Conservation (phyloP, 1,140 invertebrate species). For the Xylocopa sonorina region DNA sequence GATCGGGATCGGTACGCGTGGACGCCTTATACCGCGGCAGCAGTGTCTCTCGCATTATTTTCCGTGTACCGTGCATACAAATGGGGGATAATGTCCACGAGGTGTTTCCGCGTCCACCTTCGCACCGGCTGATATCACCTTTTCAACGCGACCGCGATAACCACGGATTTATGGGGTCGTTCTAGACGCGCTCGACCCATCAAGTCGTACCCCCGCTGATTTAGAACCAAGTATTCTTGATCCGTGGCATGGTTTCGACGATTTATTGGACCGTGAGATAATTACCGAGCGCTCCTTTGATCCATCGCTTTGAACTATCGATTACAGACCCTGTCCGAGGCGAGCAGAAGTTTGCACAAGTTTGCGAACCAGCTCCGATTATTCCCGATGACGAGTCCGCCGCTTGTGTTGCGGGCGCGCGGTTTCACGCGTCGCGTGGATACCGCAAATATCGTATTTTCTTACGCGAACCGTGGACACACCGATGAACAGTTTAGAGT, state of each 20-base stretch:
- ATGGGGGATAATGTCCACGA: background rate
- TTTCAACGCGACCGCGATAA: background rate
- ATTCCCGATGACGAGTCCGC: no score
- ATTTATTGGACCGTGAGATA: no score
- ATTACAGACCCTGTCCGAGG: no score
- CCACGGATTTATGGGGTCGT: background rate
- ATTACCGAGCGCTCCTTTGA: no score
- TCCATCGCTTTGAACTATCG: background rate
- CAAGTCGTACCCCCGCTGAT: background rate
- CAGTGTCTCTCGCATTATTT: background rate
- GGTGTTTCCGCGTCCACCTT: slow-evolving; percentile 19
- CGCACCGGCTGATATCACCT: no score
- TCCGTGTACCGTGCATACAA: slow-evolving; percentile 10
- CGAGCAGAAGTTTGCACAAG: no score
- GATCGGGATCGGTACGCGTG: slow-evolving; percentile 21
- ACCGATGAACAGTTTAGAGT: background rate
- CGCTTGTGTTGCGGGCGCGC: no score
- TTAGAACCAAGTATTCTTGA: background rate
- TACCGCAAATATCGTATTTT: background rate
- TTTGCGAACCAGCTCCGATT: no score
- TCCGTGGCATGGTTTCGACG: no score
- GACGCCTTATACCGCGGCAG: background rate
- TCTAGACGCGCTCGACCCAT: no score
- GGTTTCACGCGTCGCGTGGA: background rate
- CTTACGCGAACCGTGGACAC: background rate